Conservation (phyloP, 2,888 invertebrate species). For the Hirtodrosophila alboralis region DNA sequence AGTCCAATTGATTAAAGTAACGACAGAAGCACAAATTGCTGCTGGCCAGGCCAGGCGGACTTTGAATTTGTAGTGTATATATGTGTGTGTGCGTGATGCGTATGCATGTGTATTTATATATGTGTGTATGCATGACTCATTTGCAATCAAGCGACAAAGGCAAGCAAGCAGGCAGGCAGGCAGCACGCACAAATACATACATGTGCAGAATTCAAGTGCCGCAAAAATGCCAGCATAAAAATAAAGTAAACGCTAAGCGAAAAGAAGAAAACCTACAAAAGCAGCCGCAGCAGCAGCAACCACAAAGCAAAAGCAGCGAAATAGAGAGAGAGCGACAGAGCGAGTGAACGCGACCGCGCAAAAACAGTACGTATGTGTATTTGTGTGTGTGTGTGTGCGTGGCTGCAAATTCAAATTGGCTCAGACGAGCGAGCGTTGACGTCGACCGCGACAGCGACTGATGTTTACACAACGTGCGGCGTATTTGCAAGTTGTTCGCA, state of each 20-base stretch:
- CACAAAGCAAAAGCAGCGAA: conserved; percentile 46
- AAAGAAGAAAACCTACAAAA: conserved; percentile 75
- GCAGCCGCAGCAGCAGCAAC: conserved; percentile 55
- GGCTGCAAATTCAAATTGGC: conserved; percentile 67
- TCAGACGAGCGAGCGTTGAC: conserved; percentile 48
- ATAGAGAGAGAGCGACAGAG: conserved; percentile 5
- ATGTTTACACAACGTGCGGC: conserved; percentile 77
- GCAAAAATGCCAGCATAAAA: conserved; percentile 79
- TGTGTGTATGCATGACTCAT: conserved; percentile 58
- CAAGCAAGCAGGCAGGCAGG: no score
- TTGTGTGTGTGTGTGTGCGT: conserved; percentile 29
- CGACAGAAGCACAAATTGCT: conserved; percentile 25
- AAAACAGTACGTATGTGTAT: conserved; percentile 5
- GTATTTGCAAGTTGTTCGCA: conserved; percentile 64
- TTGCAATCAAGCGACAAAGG: conserved; percentile 65
- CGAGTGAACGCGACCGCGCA: conserved; percentile 37
- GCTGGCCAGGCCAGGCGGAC: conserved; percentile 36
- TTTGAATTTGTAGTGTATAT: conserved; percentile 38
- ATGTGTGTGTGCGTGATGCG: conserved; percentile 12
- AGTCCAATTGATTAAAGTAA: conserved; percentile 69
- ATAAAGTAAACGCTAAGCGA: conserved; percentile 66
- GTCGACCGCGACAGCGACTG: conserved; percentile 49
- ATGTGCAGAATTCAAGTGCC: conserved; percentile 62
- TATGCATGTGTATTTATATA: conserved; percentile 10
- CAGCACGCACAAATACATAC: conserved; percentile 18